Evolutionary conservation across 2,797 vertebrate species (phyloP).

Genomic region (Acanthiza pusilla): DNA sequence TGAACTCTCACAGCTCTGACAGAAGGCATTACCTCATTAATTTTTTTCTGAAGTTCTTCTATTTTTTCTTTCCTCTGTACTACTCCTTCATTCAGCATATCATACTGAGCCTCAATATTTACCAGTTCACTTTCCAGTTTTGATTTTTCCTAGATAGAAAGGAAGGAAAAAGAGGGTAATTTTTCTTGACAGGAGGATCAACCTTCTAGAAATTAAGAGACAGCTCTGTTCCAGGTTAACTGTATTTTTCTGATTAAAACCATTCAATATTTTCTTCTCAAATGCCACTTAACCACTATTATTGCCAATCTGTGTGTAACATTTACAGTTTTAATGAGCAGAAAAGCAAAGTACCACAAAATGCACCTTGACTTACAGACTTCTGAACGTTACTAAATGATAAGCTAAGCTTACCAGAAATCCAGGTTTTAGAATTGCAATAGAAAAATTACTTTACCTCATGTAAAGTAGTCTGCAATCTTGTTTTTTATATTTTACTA

Average conservation of each 20-base stretch:
- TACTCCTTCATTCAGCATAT: constrained; percentile 77
- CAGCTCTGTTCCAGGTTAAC: neutral
- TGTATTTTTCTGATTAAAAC: neutral
- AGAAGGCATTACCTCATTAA: constrained; percentile 80
- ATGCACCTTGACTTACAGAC: neutral
- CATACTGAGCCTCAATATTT: constrained; percentile 81
- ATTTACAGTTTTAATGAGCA: neutral
- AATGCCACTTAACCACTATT: neutral
- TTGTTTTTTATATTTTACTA: neutral
- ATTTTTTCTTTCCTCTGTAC: constrained; percentile 74
- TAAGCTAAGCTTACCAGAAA: neutral
- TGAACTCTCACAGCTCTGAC: neutral
- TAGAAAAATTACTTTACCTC: neutral
- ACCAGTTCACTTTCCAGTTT: constrained; percentile 83
- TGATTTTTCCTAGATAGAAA: constrained; percentile 84
- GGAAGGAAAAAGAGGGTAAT: neutral
- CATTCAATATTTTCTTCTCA: neutral
- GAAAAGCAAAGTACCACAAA: neutral
- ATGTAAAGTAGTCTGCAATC: neutral
- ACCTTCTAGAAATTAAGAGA: neutral
- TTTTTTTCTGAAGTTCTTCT: constrained; percentile 71
- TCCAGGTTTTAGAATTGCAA: neutral
- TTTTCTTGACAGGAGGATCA: neutral
- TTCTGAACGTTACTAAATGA: neutral
- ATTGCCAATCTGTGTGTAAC: neutral